These are phyloP conservation scores for Galeopsomyia nigrocyanea DNA, from an alignment of 2,888 invertebrate species.

Conservation along the genomic window DNA sequence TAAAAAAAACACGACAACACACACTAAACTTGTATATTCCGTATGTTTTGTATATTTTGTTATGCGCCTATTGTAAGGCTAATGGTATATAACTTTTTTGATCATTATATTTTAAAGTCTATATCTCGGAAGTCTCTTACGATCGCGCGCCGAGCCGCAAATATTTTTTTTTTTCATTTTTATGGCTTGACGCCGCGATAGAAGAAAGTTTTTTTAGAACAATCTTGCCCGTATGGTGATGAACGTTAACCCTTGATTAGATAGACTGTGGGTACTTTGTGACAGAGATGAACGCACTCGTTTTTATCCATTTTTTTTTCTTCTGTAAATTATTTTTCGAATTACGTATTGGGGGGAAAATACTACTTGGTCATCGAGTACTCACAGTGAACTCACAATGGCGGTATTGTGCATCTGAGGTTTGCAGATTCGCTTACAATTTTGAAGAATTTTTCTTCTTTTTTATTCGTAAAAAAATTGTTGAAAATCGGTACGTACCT, in stretches of 20 bases:
- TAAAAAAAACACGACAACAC: constrained; percentile 7
- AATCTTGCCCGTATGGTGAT: constrained; percentile 43
- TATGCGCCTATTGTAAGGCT: constrained; percentile 48
- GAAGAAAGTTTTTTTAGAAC: constrained; percentile 32
- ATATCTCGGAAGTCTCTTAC: constrained; percentile 10
- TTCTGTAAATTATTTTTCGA: constrained; percentile 27
- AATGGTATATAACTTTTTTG: constrained; percentile 40
- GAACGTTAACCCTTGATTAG: constrained; percentile 41
- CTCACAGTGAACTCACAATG: background rate
- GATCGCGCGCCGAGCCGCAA: constrained; percentile 31
- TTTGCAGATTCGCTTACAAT: no score
- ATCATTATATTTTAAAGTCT: constrained; percentile 42
- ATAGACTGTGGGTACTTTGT: constrained; percentile 19
- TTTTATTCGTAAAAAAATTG: no score
- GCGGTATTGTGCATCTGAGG: no score
- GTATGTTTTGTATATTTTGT: constrained; percentile 59
- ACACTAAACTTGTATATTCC: constrained; percentile 54
- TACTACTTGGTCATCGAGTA: constrained; percentile 1
- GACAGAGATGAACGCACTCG: background rate
- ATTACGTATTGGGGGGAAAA: constrained; percentile 20
- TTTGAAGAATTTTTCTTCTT: no score
- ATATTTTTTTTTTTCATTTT: background rate
- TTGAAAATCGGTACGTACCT: no score
- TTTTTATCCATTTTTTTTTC: background rate
- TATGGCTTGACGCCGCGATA: constrained; percentile 16